Evolutionary conservation across 2,888 invertebrate species (phyloP), one percentile per base, ranked within the genome.

Genomic region (Melanostoma mellinum): DNA sequence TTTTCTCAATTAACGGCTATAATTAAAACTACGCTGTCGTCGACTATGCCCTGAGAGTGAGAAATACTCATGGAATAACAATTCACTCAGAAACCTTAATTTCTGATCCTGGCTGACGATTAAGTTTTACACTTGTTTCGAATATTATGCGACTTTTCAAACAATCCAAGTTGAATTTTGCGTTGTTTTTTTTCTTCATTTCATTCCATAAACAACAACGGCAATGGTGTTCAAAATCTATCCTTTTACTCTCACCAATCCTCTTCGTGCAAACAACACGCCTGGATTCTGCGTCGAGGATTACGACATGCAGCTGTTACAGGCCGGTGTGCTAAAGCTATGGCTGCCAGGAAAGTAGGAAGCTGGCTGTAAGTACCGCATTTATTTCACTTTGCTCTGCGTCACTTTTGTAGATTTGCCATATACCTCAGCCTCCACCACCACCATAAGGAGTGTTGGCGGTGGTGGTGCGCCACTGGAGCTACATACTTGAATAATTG

Each of bases 401-500:
- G 42, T 56, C 65, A 65, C 46, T 40, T 48, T 65, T 63, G n/a
- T 44, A 33, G 36, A n/a, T 35, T 44, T 8, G 9, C 33, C 38
- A 32, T 9, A 42, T 35, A 65, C 40, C 58, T 58, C 6, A 35
- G 55, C 46, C 38, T 10, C 9, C 48, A 52, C 42, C 74, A 69
- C 10, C 40, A 32, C 6, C 9, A 46, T 20, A 33, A 44, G 35
- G 6, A 35, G 10, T 6, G 36, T 46, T 20, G 56, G 35, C 6
- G n/a, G 50, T 9, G 5, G 73, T 53, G 56, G 53, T 60, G 42
- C 42, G 53, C 6, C 53, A 67, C 72, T 82, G 73, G 73, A 85
- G 81, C 77, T 85, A 79, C 20, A 20, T 20, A 20, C 82, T 79
- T 86, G 86, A 88, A 87, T 88, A 87, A 88, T 88, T 87, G 88